Percentiles rank a stretch among this genome's conserved stretches.
Conservation (phyloP, 2,888 invertebrate species). For the Augochlorella aurata region DNA sequence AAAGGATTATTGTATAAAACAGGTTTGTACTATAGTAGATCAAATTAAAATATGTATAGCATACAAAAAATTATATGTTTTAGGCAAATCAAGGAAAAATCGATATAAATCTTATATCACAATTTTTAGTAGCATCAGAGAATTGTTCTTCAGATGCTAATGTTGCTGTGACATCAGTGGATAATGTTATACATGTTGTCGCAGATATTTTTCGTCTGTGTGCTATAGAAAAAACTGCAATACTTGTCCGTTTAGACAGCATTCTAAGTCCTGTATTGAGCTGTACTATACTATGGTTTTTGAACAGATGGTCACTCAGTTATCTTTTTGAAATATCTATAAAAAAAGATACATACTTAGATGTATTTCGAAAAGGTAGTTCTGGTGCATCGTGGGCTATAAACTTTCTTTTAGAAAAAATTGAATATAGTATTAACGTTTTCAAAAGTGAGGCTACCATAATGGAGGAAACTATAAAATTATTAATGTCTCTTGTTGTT, state of each 20-base stretch:
- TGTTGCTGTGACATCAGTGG: constrained; percentile 72
- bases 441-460: constrained; percentile 86
- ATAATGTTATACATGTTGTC: constrained; percentile 84
- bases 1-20: constrained; percentile 85
- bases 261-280: constrained; percentile 91
- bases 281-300: constrained; percentile 90
- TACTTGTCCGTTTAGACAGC: constrained; percentile 86
- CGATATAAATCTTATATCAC: constrained; percentile 82
- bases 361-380: constrained; percentile 87
- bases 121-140: constrained; percentile 82
- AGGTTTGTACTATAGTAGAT: constrained; percentile 75
- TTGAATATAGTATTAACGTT: constrained; percentile 85
- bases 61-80: constrained; percentile 22
- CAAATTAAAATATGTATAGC: not conserved
- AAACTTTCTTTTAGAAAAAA: constrained; percentile 86
- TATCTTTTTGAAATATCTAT: constrained; percentile 83
- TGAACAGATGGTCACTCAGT: constrained; percentile 89
- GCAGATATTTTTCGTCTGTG: constrained; percentile 89
- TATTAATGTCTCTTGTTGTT: constrained; percentile 84
- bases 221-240: constrained; percentile 88
- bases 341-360: constrained; percentile 80
- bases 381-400: constrained; percentile 86
- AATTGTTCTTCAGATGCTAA: constrained; percentile 75
- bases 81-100: constrained; percentile 74
- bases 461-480: constrained; percentile 85